These are phyloP conservation scores for Eulacestoma nigropectus DNA, from an alignment of 2,113 vertebrate genomes.

Conservation along the genomic window DNA sequence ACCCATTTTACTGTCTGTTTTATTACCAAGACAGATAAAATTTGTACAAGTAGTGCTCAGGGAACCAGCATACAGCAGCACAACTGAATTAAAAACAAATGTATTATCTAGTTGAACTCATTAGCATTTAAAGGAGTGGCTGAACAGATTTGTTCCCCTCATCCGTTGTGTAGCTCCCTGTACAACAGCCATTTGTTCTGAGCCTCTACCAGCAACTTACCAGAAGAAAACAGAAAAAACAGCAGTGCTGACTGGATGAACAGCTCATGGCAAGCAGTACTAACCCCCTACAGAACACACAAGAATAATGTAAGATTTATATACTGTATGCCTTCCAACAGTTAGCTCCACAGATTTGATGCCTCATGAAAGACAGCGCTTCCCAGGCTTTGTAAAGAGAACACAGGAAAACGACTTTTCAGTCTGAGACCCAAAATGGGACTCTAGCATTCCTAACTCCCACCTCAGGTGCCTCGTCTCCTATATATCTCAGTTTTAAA, in stretches of 20 bases:
- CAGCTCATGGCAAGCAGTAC: not conserved
- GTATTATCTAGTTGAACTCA: slow-evolving; percentile 26
- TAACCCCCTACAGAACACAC: not conserved
- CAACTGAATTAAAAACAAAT: slow-evolving; percentile 45
- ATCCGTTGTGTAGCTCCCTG: not conserved
- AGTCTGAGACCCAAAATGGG: not conserved
- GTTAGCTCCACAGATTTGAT: not conserved
- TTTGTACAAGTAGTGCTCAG: slow-evolving; percentile 45
- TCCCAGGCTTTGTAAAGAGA: not conserved
- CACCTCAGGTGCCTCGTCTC: not conserved
- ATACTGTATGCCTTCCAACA: not conserved
- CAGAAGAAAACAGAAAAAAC: slow-evolving; percentile 12
- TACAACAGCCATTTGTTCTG: not conserved
- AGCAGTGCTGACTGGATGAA: not conserved
- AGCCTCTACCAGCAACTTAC: slow-evolving; percentile 9
- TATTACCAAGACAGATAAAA: slow-evolving; percentile 52
- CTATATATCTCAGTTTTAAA: not conserved
- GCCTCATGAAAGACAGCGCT: not conserved
- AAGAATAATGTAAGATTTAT: not conserved
- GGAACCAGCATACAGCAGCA: slow-evolving; percentile 18
- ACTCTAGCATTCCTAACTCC: not conserved
- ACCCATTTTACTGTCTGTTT: slow-evolving; percentile 10
- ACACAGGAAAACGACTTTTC: not conserved
- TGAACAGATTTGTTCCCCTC: slow-evolving; percentile 26
- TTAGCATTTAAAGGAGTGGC: slow-evolving; percentile 55